A percentile compares a stretch with the other conserved stretches of the same genome.
These are phyloP conservation scores for Protonibea diacanthus DNA, from an alignment of 2,797 vertebrate genomes.

Conservation along the genomic window DNA sequence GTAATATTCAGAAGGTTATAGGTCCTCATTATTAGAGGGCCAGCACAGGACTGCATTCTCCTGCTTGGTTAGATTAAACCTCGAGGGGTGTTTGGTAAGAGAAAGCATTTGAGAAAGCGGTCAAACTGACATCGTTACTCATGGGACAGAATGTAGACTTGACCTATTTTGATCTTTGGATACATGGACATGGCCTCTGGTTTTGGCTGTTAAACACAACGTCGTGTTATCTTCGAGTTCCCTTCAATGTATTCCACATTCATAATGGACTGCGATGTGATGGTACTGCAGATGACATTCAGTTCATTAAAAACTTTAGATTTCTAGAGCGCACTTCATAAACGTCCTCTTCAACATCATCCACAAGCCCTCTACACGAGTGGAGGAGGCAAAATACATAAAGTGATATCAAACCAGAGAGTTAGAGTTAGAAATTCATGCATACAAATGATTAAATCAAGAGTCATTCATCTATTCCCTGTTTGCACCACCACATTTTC, in stretches of 20 bases:
- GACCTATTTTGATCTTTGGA: background rate
- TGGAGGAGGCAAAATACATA: background rate
- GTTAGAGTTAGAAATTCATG: background rate
- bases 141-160: too few species aligned
- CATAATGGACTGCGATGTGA: background rate
- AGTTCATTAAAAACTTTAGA: background rate
- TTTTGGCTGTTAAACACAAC: too few species aligned
- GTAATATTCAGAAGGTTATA: too few species aligned
- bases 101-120: too few species aligned
- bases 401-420: background rate
- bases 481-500: background rate
- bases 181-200: background rate
- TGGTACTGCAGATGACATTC: background rate
- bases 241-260: background rate
- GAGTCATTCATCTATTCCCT: background rate
- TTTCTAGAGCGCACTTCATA: background rate
- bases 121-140: too few species aligned
- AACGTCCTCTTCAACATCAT: background rate
- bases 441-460: background rate
- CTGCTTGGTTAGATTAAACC: too few species aligned
- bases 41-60: too few species aligned
- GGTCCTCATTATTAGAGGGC: too few species aligned
- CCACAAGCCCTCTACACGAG: background rate
- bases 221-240: background rate
- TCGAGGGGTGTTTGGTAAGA: too few species aligned